Evolutionary conservation across 53 echinoderm and acorn worm genomes (phyloP).

Genomic region (Holothuria scabra): DNA sequence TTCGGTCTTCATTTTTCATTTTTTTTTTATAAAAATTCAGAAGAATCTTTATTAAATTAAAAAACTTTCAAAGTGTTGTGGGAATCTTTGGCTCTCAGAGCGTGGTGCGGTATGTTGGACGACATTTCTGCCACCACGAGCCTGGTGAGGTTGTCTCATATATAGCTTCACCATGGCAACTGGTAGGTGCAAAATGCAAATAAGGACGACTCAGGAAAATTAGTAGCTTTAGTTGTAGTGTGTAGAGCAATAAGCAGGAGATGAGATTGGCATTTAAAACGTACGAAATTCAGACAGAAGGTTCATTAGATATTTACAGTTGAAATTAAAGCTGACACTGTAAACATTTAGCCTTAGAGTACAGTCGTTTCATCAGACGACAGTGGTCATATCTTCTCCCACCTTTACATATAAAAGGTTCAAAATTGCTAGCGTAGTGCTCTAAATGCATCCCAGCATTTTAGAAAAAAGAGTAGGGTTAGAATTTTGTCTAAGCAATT

Average conservation of each 20-base stretch:
- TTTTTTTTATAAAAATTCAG: no score
- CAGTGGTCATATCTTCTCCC: no score
- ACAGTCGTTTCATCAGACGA: no score
- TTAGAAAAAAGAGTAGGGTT: slow-evolving; percentile 15
- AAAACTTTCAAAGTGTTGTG: no score
- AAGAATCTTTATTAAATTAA: no score
- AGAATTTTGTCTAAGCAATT: not conserved
- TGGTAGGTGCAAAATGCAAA: slow-evolving; percentile 49
- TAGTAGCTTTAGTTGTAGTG: slow-evolving; percentile 50
- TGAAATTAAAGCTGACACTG: no score
- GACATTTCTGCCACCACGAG: slow-evolving; percentile 43
- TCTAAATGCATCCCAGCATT: slow-evolving; percentile 15
- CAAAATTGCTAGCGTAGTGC: slow-evolving; percentile 36
- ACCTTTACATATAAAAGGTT: not conserved
- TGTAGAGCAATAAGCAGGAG: slow-evolving; percentile 32
- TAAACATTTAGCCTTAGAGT: no score
- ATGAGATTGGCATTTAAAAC: not conserved
- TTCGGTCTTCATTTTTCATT: no score
- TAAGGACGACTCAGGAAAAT: slow-evolving; percentile 49
- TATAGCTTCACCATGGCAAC: slow-evolving; percentile 39
- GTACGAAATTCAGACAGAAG: not conserved
- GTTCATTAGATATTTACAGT: no score
- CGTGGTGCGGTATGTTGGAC: not conserved
- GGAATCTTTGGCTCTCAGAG: slow-evolving; percentile 20
- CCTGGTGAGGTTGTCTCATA: slow-evolving; percentile 4